Evolutionary conservation across 1,140 invertebrate species (phyloP).

Genomic region (Zaprionus nigranus): DNA sequence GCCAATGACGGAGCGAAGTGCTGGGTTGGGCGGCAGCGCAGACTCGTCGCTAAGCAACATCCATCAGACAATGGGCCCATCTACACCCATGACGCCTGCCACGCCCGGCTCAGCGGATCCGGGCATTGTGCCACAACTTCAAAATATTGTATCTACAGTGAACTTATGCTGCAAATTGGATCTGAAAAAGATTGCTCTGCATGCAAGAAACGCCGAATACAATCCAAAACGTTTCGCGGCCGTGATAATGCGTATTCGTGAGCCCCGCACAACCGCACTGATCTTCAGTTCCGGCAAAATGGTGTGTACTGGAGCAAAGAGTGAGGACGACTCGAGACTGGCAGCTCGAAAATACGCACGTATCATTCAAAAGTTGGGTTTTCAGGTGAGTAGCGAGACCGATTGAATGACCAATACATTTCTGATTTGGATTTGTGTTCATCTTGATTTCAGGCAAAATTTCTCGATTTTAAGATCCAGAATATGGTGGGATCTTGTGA

Average conservation of each 20-base stretch:
- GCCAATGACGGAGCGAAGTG: slow-evolving; percentile 86
- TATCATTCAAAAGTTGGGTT: slow-evolving; percentile 99
- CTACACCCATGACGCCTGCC: slow-evolving; percentile 95
- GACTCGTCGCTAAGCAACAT: slow-evolving; percentile 85
- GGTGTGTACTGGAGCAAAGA: slow-evolving; percentile 99
- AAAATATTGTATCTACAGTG: slow-evolving; percentile 99
- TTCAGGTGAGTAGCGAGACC: slow-evolving; percentile 88
- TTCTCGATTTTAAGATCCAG: slow-evolving; percentile 99
- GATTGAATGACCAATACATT: background rate
- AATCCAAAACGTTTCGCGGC: slow-evolving; percentile 99
- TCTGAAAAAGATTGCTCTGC: slow-evolving; percentile 98
- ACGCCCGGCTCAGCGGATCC: slow-evolving; percentile 97
- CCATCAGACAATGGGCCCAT: slow-evolving; percentile 88
- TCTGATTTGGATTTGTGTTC: background rate
- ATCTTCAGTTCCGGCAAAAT: slow-evolving; percentile 99
- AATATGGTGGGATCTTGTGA: slow-evolving; percentile 99
- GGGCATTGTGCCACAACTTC: slow-evolving; percentile 96
- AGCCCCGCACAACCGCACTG: slow-evolving; percentile 98
- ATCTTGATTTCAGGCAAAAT: slow-evolving; percentile 93
- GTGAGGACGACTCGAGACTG: slow-evolving; percentile 98
- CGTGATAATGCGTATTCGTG: slow-evolving; percentile 99
- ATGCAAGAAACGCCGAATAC: slow-evolving; percentile 99
- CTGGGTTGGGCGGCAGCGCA: slow-evolving; percentile 66
- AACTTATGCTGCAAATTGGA: slow-evolving; percentile 98
- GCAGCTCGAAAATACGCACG: slow-evolving; percentile 99